These are phyloP conservation scores for Acanthococcus lagerstroemiae DNA, from an alignment of 2,888 invertebrate species.

Conservation along the genomic window DNA sequence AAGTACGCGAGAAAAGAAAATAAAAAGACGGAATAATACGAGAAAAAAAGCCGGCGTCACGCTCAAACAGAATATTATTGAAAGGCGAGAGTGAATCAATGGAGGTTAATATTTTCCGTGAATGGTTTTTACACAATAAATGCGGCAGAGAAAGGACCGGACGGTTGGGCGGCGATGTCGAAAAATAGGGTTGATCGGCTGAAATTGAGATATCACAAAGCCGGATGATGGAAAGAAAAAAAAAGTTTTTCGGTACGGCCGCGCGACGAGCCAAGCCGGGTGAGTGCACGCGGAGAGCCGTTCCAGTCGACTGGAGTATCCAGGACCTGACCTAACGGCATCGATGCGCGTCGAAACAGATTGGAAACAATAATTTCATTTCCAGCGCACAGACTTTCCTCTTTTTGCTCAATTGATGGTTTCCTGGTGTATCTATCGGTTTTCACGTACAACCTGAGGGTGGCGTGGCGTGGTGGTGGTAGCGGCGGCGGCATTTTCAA, in stretches of 20 bases:
- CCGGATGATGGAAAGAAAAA: slow-evolving; percentile 5
- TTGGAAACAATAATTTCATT: slow-evolving; percentile 29
- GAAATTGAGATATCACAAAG: slow-evolving; percentile 24
- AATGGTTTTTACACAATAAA: slow-evolving; percentile 2
- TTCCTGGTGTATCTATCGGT: slow-evolving; percentile 27
- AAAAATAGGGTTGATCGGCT: slow-evolving; percentile 20
- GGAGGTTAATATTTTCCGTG: slow-evolving; percentile 3
- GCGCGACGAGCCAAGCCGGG: not conserved
- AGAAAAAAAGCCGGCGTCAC: slow-evolving; percentile 12
- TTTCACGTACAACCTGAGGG: not conserved
- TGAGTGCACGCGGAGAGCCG: not conserved
- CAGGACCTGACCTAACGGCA: slow-evolving; percentile 27
- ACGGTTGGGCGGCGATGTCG: not conserved
- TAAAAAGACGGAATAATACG: no score
- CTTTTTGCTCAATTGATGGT: slow-evolving; percentile 19
- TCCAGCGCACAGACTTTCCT: slow-evolving; percentile 19
- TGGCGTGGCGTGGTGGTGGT: not conserved
- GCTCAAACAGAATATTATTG: slow-evolving; percentile 14
- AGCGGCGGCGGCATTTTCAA: not conserved
- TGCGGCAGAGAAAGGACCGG: slow-evolving; percentile 6
- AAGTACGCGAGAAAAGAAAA: no score
- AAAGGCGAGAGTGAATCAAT: slow-evolving; percentile 12
- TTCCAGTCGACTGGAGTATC: slow-evolving; percentile 14
- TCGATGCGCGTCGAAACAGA: slow-evolving; percentile 28
- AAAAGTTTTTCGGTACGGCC: slow-evolving; percentile 14